These are phyloP conservation scores for Drosophila simulans DNA, from an alignment of 1,140 invertebrate species.

Conservation along the genomic window DNA sequence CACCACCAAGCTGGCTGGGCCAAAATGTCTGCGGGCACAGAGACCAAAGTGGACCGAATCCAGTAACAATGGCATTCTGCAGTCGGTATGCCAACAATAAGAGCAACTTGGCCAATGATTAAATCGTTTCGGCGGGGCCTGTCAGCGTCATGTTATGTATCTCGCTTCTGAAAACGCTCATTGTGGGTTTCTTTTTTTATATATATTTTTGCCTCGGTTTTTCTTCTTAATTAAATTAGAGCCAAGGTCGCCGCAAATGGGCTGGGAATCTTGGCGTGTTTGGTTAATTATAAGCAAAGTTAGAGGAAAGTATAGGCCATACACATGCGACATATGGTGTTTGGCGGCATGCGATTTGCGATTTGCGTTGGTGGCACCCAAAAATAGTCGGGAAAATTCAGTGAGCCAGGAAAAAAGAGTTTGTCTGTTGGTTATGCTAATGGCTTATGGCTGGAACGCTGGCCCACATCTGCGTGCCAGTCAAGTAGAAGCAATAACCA, in stretches of 20 bases:
- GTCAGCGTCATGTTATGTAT: constrained; percentile 43
- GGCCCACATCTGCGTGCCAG: constrained; percentile 13
- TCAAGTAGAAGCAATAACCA: constrained; percentile 41
- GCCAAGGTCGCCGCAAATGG: constrained; percentile 65
- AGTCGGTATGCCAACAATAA: constrained; percentile 11
- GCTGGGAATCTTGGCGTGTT: constrained; percentile 43
- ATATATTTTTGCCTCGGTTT: constrained; percentile 34
- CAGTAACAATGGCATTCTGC: constrained; percentile 30
- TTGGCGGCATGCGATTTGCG: constrained; percentile 5
- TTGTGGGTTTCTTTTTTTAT: constrained; percentile 22
- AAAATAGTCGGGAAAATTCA: constrained; percentile 47
- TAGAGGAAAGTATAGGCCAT: neutral
- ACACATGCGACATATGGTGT: constrained; percentile 3
- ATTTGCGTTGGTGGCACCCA: constrained; percentile 46
- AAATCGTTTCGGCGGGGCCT: constrained; percentile 53
- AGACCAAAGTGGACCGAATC: constrained; percentile 29
- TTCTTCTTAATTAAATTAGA: constrained; percentile 72
- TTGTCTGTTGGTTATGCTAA: constrained; percentile 55
- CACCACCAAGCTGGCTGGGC: constrained; percentile 11
- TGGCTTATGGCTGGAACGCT: constrained; percentile 15
- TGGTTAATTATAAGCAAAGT: constrained; percentile 41
- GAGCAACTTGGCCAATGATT: constrained; percentile 54
- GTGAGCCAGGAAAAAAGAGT: constrained; percentile 15
- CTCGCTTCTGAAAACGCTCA: constrained; percentile 34
- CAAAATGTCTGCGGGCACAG: constrained; percentile 1